phyloP scores from a whole-genome alignment of 2,888 invertebrate genomes.

The Troides aeacus region DNA sequence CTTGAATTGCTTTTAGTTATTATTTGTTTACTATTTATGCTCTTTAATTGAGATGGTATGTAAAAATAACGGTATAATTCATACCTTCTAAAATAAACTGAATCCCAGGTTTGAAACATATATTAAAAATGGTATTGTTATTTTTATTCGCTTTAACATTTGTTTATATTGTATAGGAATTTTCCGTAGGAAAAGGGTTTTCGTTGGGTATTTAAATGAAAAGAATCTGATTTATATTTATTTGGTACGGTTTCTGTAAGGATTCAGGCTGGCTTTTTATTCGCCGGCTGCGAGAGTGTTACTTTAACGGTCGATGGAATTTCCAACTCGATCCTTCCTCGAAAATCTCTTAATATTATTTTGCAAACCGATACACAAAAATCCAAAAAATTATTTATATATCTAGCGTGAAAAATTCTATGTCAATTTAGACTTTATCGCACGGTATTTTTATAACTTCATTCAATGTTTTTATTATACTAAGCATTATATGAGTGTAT shows the following conservation, averaged over 20 bases:
- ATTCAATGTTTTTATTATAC: too few relatives aligned
- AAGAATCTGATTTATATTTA: slow-evolving; percentile 29
- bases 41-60: too few relatives aligned
- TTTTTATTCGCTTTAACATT: background rate
- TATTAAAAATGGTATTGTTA: background rate
- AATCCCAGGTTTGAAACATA: too few relatives aligned
- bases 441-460: background rate
- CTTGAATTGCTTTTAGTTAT: background rate
- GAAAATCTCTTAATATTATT: slow-evolving; percentile 10
- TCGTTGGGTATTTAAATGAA: slow-evolving; percentile 23
- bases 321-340: slow-evolving; percentile 15
- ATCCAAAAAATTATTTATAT: too few relatives aligned
- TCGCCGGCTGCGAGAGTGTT: slow-evolving; percentile 8
- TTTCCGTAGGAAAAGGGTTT: slow-evolving; percentile 17
- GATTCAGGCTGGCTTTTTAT: slow-evolving; percentile 11
- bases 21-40: background rate
- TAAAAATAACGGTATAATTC: too few relatives aligned
- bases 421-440: too few relatives aligned
- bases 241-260: slow-evolving; percentile 17
- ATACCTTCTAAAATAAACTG: too few relatives aligned
- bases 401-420: too few relatives aligned
- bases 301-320: slow-evolving; percentile 25
- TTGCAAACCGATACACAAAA: background rate
- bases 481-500: too few relatives aligned
- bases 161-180: slow-evolving; percentile 3